Conservation (phyloP, 2,888 invertebrate species). For the Philopedon plagiatum region DNA sequence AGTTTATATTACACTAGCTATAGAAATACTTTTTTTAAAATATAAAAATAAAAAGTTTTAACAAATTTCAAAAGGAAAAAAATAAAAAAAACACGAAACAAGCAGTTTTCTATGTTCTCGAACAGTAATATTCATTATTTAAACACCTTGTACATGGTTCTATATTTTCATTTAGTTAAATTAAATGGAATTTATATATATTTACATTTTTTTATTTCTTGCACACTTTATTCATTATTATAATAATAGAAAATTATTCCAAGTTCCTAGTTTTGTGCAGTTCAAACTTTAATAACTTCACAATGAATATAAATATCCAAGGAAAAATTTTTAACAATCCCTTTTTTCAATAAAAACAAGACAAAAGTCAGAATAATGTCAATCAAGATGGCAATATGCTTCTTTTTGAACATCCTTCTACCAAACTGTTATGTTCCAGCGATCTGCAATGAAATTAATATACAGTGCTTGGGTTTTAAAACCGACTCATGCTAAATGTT, state of each 20-base stretch:
- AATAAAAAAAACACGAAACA: conserved; percentile 39
- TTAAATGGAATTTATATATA: conserved; percentile 37
- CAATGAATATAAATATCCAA: background rate
- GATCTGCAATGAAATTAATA: too few species aligned
- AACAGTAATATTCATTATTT: conserved; percentile 43
- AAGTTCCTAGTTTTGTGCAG: background rate
- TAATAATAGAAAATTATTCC: conserved; percentile 17
- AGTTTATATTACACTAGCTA: conserved; percentile 50
- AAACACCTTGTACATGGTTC: conserved; percentile 50
- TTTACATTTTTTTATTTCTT: conserved; percentile 43
- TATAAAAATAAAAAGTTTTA: conserved; percentile 48
- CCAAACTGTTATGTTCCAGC: too few species aligned
- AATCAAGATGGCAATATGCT: too few species aligned
- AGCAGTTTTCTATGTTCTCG: conserved; percentile 35
- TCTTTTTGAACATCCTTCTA: too few species aligned
- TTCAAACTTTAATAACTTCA: conserved; percentile 4
- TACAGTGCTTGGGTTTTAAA: too few species aligned
- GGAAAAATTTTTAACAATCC: too few species aligned
- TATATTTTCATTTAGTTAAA: conserved; percentile 37
- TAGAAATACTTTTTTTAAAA: conserved; percentile 45
- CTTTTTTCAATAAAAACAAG: too few species aligned
- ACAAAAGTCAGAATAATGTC: too few species aligned
- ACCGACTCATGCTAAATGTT: too few species aligned
- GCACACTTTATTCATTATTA: conserved; percentile 24
- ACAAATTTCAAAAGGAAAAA: conserved; percentile 33